These are phyloP conservation scores for Acleris holmiana DNA, from an alignment of 2,888 invertebrate genomes.

Conservation along the genomic window DNA sequence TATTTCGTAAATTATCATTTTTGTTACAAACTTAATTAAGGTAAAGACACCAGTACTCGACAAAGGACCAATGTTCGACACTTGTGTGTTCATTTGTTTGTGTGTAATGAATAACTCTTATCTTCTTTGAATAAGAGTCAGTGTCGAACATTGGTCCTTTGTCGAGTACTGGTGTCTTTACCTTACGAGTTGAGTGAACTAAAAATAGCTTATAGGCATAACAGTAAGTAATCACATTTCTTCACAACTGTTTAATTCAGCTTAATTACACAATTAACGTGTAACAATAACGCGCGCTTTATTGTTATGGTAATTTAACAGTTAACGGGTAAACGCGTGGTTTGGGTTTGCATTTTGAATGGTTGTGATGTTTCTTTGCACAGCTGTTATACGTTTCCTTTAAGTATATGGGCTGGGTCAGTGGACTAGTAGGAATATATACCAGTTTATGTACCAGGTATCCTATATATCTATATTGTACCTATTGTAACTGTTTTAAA, in stretches of 20 bases:
- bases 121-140: too few species aligned
- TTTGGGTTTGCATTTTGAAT: neutral
- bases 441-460: too few species aligned
- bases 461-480: too few species aligned
- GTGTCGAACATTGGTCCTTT: too few species aligned
- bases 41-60: too few species aligned
- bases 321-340: slow-evolving; percentile 1
- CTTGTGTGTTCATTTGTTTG: too few species aligned
- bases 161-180: too few species aligned
- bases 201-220: slow-evolving; percentile 5
- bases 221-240: slow-evolving; percentile 17
- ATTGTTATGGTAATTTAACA: slow-evolving; percentile 21
- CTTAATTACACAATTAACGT: slow-evolving; percentile 22
- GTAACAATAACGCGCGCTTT: slow-evolving; percentile 11
- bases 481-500: too few species aligned
- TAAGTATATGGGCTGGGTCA: slow-evolving; percentile 1
- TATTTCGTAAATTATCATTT: too few species aligned
- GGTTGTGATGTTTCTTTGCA: slow-evolving; percentile 1
- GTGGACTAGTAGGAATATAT: slow-evolving; percentile 3
- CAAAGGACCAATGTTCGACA: too few species aligned
- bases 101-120: too few species aligned
- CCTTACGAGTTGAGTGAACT: neutral
- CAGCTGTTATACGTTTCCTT: slow-evolving; percentile 2
- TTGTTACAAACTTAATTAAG: too few species aligned
- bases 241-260: slow-evolving; percentile 15